Evolutionary conservation across 1,140 invertebrate genomes (phyloP).

Genomic region (Anthonomus grandis): DNA sequence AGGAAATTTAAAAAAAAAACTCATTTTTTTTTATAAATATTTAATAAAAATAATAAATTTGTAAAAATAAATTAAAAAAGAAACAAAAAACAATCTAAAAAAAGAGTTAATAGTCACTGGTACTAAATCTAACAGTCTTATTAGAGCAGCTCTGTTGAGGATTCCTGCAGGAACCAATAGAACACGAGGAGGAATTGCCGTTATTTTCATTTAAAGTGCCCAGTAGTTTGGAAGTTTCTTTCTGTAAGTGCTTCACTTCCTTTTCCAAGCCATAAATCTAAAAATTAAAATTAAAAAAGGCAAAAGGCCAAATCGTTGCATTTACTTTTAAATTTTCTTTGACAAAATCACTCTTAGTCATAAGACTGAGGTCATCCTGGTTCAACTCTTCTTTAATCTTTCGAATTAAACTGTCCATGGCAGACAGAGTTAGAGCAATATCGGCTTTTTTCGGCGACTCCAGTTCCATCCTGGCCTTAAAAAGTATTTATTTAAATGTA

Average conservation of each 20-base stretch:
- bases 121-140: constrained; percentile 19
- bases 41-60: too few species aligned
- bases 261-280: constrained; percentile 16
- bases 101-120: neutral
- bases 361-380: constrained; percentile 16
- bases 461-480: constrained; percentile 15
- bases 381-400: constrained; percentile 35
- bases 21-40: too few species aligned
- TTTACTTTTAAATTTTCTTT: constrained; percentile 19
- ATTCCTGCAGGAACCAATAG: neutral
- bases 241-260: constrained; percentile 20
- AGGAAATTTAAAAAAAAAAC: too few species aligned
- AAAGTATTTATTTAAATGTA: constrained; percentile 11
- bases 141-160: neutral
- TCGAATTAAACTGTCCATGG: constrained; percentile 38
- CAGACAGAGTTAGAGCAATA: constrained; percentile 32
- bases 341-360: constrained; percentile 12
- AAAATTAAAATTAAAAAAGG: constrained; percentile 5
- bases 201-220: constrained; percentile 1
- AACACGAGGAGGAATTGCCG: neutral
- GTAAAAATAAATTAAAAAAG: neutral
- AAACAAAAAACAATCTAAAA: neutral
- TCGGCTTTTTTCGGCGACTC: constrained; percentile 33
- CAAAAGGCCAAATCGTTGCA: constrained; percentile 1
- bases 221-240: constrained; percentile 16